Percentiles rank a stretch among this genome's conserved stretches.
Conservation (phyloP, 2,113 vertebrate species). For the Mesembrinibis cayennensis region DNA sequence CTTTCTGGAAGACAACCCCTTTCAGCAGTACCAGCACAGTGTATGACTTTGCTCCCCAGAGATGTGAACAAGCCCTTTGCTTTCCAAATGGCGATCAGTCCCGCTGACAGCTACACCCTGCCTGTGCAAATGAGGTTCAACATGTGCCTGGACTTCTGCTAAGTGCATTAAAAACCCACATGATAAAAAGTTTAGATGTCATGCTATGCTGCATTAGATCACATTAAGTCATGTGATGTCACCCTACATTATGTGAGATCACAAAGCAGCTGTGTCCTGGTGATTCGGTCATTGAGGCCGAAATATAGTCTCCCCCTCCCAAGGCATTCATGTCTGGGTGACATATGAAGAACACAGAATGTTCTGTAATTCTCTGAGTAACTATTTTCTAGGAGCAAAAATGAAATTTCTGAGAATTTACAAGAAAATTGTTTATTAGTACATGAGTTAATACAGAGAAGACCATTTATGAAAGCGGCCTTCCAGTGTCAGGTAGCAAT, state of each 20-base stretch:
- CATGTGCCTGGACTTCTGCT: rapidly evolving
- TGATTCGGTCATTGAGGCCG: neutral
- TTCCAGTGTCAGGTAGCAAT: neutral
- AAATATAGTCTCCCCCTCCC: neutral
- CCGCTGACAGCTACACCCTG: neutral
- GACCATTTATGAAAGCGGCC: neutral
- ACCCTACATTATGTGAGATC: neutral
- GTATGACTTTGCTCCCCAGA: neutral
- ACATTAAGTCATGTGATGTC: neutral
- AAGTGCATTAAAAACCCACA: neutral
- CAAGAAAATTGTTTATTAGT: neutral
- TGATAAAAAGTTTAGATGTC: neutral
- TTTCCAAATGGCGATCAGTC: neutral
- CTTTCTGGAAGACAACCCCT: neutral
- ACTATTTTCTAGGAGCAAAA: neutral
- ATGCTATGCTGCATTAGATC: neutral
- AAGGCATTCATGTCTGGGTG: neutral
- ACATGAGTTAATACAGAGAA: neutral
- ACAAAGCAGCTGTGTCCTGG: neutral
- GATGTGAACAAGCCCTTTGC: neutral
- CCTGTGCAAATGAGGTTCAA: neutral
- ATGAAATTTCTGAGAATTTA: neutral
- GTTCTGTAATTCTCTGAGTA: neutral
- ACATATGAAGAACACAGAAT: neutral
- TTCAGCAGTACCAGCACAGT: neutral